A percentile compares a stretch with the other conserved stretches of the same genome.
Evolutionary conservation across 2,113 vertebrate species (phyloP).

Genomic region (Peromyscus californicus): DNA sequence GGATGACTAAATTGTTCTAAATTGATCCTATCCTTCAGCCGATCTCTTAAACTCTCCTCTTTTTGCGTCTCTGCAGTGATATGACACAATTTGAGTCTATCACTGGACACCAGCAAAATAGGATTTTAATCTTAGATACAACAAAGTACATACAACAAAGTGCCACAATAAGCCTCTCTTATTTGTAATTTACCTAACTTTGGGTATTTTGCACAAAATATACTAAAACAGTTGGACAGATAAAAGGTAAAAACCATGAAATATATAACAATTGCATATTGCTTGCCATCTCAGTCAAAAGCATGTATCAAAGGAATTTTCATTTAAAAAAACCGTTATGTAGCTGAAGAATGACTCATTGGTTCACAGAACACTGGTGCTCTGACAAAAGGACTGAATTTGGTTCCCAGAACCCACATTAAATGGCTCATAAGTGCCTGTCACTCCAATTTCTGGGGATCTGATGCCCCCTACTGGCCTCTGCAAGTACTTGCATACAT

Average conservation of each 20-base stretch:
- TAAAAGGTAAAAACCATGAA: background rate
- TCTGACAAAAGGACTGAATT: background rate
- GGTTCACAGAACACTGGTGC: background rate
- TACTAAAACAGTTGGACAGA: background rate
- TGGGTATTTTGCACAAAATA: background rate
- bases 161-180: background rate
- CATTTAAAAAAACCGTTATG: background rate
- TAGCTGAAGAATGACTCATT: background rate
- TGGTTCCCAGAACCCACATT: background rate
- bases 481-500: no score
- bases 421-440: background rate
- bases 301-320: background rate
- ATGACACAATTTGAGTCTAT: background rate
- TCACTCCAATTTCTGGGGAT: background rate
- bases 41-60: background rate
- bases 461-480: background rate
- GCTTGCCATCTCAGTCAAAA: background rate
- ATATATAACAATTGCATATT: background rate
- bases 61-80: background rate
- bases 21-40: background rate
- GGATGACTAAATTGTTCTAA: background rate
- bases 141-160: no score
- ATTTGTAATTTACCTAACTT: background rate
- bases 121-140: no score
- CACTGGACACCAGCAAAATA: background rate